These are phyloP conservation scores for Hydrocynus forskahlii DNA, from an alignment of 2,797 vertebrate species.

Conservation along the genomic window DNA sequence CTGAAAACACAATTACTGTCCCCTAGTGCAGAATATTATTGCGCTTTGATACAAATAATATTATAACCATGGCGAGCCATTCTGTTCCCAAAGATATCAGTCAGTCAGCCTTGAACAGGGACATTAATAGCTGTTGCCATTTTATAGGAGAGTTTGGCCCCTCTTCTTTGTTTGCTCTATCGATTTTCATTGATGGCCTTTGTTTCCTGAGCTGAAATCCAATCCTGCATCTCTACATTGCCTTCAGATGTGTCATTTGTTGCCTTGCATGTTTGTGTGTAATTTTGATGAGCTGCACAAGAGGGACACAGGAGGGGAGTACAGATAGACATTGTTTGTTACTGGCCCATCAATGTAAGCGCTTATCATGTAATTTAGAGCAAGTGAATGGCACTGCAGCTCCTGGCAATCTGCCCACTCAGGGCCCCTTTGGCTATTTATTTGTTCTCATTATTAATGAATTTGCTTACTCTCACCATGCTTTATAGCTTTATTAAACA, in stretches of 20 bases:
- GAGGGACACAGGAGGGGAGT: slow-evolving; percentile 42
- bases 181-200: slow-evolving; percentile 47
- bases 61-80: slow-evolving; percentile 10
- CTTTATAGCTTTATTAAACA: no score
- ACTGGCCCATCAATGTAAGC: slow-evolving; percentile 58
- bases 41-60: slow-evolving; percentile 25
- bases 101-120: slow-evolving; percentile 1
- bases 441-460: slow-evolving; percentile 52
- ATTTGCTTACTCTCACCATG: slow-evolving; percentile 38
- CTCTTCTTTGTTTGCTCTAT: slow-evolving; percentile 45
- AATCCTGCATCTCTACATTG: not conserved
- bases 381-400: slow-evolving; percentile 51
- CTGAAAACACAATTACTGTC: slow-evolving; percentile 40
- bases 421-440: slow-evolving; percentile 56
- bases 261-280: not conserved
- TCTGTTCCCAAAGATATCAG: slow-evolving; percentile 1
- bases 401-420: slow-evolving; percentile 49
- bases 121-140: not conserved
- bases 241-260: slow-evolving; percentile 7
- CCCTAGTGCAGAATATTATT: slow-evolving; percentile 34
- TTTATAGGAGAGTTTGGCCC: not conserved
- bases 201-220: slow-evolving; percentile 38
- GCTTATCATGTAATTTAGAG: slow-evolving; percentile 57
- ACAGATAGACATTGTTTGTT: slow-evolving; percentile 30
- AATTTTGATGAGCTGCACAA: slow-evolving; percentile 52